Conservation (phyloP, 2,797 vertebrate genomes). For the Oophaga sylvatica region DNA sequence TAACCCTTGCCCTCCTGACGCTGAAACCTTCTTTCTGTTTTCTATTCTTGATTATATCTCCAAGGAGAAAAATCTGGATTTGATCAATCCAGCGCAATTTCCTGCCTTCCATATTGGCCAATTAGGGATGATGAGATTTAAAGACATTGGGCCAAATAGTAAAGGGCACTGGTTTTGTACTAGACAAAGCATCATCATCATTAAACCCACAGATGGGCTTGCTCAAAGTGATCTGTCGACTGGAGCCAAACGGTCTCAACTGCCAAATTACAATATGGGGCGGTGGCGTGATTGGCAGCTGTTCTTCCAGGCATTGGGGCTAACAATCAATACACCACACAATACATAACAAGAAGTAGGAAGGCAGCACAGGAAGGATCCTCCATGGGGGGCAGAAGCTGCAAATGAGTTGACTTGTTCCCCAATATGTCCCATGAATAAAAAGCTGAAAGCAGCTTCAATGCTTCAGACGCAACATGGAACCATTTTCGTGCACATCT, state of each 20-base stretch:
- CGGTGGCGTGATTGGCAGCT: neutral
- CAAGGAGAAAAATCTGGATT: neutral
- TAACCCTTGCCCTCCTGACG: neutral
- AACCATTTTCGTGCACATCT: too few relatives aligned
- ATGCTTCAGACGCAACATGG: too few relatives aligned
- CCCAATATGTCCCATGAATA: too few relatives aligned
- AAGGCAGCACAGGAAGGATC: too few relatives aligned
- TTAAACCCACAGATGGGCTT: conserved; percentile 10
- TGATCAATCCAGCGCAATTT: neutral
- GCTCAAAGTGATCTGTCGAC: neutral
- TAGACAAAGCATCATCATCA: conserved; percentile 5
- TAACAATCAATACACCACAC: neutral
- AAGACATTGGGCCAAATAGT: neutral
- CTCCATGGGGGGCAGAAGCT: too few relatives aligned
- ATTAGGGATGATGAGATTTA: neutral
- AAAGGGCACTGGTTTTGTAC: neutral
- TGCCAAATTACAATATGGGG: conserved; percentile 22
- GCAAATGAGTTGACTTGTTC: too few relatives aligned
- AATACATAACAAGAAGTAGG: neutral
- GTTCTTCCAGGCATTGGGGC: neutral
- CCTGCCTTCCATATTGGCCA: neutral
- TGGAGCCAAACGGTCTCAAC: neutral
- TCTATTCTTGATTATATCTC: neutral
- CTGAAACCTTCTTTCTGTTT: neutral
- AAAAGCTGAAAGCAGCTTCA: too few relatives aligned